Base-by-base conservation (phyloP, 37 sponge, comb jelly and placozoan species). In the Tethya wilhelma region DNA sequence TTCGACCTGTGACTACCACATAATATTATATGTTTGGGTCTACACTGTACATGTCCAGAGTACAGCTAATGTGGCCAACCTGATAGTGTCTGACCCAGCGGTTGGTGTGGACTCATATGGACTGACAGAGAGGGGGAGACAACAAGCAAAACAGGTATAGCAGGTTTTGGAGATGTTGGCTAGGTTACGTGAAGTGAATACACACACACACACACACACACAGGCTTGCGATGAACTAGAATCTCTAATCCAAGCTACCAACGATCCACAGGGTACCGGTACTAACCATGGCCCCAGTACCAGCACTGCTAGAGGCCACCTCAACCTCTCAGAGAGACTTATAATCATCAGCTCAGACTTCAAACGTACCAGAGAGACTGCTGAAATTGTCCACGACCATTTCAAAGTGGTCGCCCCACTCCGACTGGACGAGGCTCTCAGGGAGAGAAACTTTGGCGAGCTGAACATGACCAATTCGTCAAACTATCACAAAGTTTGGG, bases 81-180 rank as follows among this genome's bases (percentile, higher is more conserved):
- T 80, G 56, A 59, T 87, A 5, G 82, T 80, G 32, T 71, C 81
- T 26, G 25, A 81, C 25, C 88, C 88, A 6, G 76, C 73, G 36
- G 38, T 38, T 26, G 88, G 88, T 34, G 42, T 73, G 7, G 64
- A 67, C 0, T 28, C 63, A 31, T 87, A 37, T 26, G 88, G 88
- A n/a, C 59, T 87, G 4, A 80, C 81, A 14, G 59, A 55, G 1
- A 6, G 30, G 5, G 88, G 88, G 22, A 62, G 45, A 42, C 36
- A 64, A 20, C 88, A 87, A 29, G 77, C 70, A 2, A 57, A 22
- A 8, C 20, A 74, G 75, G 88, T 84, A n/a, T n/a, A 49, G 14
- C 14, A 14, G 53, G 53, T 49, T 14, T 49, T 19, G 9, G 53
- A n/a, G n/a, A n/a, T n/a, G n/a, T n/a, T n/a, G n/a, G n/a, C n/a